These are phyloP conservation scores for Dendrolimus kikuchii DNA, from an alignment of 1,140 invertebrate genomes.

Conservation along the genomic window DNA sequence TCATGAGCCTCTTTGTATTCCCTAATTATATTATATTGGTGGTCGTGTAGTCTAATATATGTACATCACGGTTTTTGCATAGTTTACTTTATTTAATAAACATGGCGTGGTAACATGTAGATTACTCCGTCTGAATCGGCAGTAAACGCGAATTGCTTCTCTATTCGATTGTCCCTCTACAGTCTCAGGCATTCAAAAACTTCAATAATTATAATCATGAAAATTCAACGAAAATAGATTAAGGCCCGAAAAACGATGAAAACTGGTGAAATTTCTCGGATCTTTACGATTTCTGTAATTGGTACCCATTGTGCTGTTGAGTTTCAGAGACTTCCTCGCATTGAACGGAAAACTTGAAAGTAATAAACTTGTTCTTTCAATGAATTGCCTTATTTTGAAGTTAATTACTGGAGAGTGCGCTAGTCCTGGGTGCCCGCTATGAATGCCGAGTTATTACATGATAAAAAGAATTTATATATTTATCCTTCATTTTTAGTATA, in stretches of 20 bases:
- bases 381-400: conserved; percentile 55
- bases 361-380: conserved; percentile 58
- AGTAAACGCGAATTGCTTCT: too few relatives aligned
- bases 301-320: conserved; percentile 37
- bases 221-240: conserved; percentile 20
- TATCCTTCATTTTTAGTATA: too few relatives aligned
- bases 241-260: conserved; percentile 28
- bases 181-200: conserved; percentile 15
- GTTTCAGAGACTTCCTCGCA: conserved; percentile 33
- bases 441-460: neutral
- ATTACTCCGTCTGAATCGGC: too few relatives aligned
- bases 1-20: too few relatives aligned
- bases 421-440: conserved; percentile 8
- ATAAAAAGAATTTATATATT: neutral
- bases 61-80: too few relatives aligned
- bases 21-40: too few relatives aligned
- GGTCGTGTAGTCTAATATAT: too few relatives aligned
- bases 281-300: conserved; percentile 53
- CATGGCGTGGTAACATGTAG: too few relatives aligned
- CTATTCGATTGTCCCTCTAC: conserved; percentile 6
- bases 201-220: conserved; percentile 16
- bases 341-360: conserved; percentile 45
- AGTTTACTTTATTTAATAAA: too few relatives aligned
- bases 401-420: conserved; percentile 42
- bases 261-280: conserved; percentile 31